Base-by-base conservation (phyloP, 2,888 invertebrate species). In the Adelphocoris suturalis region DNA sequence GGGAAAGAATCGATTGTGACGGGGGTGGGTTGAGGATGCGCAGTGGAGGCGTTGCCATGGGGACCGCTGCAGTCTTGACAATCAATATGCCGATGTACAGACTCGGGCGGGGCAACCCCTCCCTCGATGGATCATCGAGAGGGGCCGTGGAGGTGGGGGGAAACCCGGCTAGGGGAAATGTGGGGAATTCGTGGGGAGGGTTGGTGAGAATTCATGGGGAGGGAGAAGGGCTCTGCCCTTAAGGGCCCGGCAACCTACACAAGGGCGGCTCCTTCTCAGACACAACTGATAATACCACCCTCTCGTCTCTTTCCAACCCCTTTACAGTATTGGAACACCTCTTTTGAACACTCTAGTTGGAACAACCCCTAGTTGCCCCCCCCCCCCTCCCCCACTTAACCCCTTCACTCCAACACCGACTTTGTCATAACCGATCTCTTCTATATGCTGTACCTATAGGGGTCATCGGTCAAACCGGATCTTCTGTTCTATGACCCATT, bases 81-180 rank as follows among this genome's bases (percentile, higher is more conserved):
- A 89, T 89, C 89, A 89, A 89, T 89, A 89, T 89, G 89, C 88
- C 88, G 88, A 88, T 88, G 88, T 88, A 76, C 78, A 78, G 78
- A 52, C 68, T 82, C 82, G 68, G 86, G 86, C 86, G 68, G 75
- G 86, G 86, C 75, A 19, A 47, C 12, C 46, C 68, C 57, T 19
- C 48, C 55, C 52, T 86, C 86, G 46, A 86, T 86, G 86, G 75
- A 75, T 75, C 86, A 86, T 86, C 75, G 82, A 52, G 82, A 52
- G 82, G 48, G 19, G 46, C 14, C 2, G 19, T 2, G 2, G 23
- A 2, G 19, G 75, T 16, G 23, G 75, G 75, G 75, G 75, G 52
- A 16, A 52, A 52, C 37, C 37, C 37, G 37, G 3, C 23, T 23
- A 76, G 76, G 76, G n/a, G 57, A 57, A 57, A 57, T 16, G 4